Conservation (phyloP, 2,888 invertebrate genomes). For the Diadegma fenestrale region DNA sequence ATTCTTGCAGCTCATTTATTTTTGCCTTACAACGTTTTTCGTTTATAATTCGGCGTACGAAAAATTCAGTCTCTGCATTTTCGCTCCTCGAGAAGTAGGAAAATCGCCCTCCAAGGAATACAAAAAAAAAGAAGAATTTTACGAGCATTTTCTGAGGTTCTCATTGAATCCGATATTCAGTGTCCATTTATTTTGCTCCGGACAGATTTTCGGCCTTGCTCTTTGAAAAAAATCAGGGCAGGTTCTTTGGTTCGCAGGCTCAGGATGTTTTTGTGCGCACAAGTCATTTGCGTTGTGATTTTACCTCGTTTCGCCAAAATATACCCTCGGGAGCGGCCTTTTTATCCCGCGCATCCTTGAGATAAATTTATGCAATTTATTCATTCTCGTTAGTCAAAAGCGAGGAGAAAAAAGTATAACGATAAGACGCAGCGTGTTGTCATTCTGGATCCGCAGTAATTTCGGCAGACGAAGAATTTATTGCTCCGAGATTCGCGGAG, state of each 20-base stretch:
- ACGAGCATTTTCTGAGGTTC: conserved; percentile 36
- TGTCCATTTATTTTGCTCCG: neutral
- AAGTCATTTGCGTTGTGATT: conserved; percentile 25
- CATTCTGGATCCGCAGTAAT: conserved; percentile 1
- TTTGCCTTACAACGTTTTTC: neutral
- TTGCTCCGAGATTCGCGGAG: neutral
- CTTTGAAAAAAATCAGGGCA: neutral
- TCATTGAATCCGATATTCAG: conserved; percentile 24
- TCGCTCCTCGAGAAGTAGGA: neutral
- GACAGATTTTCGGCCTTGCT: conserved; percentile 1
- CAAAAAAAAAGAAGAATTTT: conserved; percentile 12
- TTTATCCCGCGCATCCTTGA: neutral
- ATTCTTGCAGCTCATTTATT: neutral
- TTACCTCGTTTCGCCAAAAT: conserved; percentile 17
- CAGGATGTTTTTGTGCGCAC: neutral
- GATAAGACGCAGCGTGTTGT: neutral
- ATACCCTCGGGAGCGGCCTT: neutral
- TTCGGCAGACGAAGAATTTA: conserved; percentile 13
- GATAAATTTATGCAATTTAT: conserved; percentile 45
- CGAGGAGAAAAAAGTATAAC: neutral
- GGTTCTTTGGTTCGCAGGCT: neutral
- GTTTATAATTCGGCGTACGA: neutral
- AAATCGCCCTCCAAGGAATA: conserved; percentile 31
- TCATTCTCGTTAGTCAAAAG: conserved; percentile 21
- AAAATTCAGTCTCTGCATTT: neutral